Evolutionary conservation across 2,113 vertebrate genomes (phyloP), one percentile per base, ranked within the genome.

Genomic region (Notarius lentiginosus): DNA sequence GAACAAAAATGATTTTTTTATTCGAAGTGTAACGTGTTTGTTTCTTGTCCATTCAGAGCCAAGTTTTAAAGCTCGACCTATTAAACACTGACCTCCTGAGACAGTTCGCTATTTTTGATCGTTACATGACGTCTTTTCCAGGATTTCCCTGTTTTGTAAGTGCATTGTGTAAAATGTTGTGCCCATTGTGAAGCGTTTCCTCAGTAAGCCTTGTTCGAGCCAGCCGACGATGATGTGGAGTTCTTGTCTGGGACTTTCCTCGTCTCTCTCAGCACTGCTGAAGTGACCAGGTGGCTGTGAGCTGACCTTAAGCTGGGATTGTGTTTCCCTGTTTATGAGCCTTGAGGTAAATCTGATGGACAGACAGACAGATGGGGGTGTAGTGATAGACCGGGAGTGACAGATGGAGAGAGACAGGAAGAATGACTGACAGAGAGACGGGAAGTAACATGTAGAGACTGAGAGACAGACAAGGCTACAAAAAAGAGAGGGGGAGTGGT

Each of bases 241-340:
- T 18, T 60, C 41, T 61, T 30, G 14, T 70, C 15, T 70, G n/a
- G 82, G 49, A 86, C 89, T 79, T 83, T 11, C 27, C 49, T 24
- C 83, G 53, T 68, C 80, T 82, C 91, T 83, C 89, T 91, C 90
- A 85, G 76, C 79, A 90, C 94, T 93, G 87, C 91, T 61, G 8
- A 91, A 85, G 90, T 91, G 92, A 87, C 91, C 53, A 81, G 85
- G 89, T 92, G 81, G 93, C 85, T 82, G 72, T 93, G 91, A 95
- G 75, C 90, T 17, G 22, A 87, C 66, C 24, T 84, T 95, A 94
- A 96, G 94, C 93, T 88, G 90, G 91, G 92, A 91, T 90, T 88
- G 68, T 86, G 82, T 92, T 92, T 92, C 82, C 89, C 87, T 85
- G 80, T 76, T 89, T 88, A 92, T 85, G 80, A 89, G 84, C 83